Conservation (phyloP, 1,140 invertebrate species). For the Ericerus pela region DNA sequence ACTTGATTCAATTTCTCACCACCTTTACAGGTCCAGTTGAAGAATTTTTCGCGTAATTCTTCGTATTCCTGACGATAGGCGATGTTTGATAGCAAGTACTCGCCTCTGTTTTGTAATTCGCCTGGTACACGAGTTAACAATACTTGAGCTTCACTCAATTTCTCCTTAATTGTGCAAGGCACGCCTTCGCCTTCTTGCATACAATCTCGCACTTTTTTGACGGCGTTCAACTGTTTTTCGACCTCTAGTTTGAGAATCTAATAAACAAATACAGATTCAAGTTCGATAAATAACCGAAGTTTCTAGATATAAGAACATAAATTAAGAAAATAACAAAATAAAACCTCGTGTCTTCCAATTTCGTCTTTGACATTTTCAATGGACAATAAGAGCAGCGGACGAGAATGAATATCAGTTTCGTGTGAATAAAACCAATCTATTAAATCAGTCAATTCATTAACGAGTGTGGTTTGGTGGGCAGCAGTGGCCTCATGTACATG, state of each 20-base stretch:
- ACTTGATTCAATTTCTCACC: conserved; percentile 56
- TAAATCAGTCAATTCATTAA: conserved; percentile 60
- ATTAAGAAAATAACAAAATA: conserved; percentile 4
- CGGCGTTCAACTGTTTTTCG: conserved; percentile 49
- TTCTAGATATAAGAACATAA: background rate
- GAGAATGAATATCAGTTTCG: conserved; percentile 62
- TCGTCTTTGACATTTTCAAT: conserved; percentile 64
- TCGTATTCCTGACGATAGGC: conserved; percentile 53
- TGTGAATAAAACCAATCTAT: conserved; percentile 72
- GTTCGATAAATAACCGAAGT: background rate
- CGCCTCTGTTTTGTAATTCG: conserved; percentile 59
- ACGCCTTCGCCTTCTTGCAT: conserved; percentile 57
- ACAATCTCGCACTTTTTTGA: conserved; percentile 48
- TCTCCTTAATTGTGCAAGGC: conserved; percentile 60
- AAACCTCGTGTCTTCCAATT: conserved; percentile 56
- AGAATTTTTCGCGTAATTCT: conserved; percentile 55
- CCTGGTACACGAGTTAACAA: conserved; percentile 57
- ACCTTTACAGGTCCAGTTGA: conserved; percentile 71
- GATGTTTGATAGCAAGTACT: conserved; percentile 65
- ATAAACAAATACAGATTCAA: background rate
- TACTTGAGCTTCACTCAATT: conserved; percentile 64
- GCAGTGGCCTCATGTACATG: conserved; percentile 73
- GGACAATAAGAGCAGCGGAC: conserved; percentile 63
- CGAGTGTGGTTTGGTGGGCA: conserved; percentile 70
- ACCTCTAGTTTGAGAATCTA: conserved; percentile 48